phyloP scores from a whole-genome alignment of 2,797 vertebrate species.

The Tragelaphus oryx region DNA sequence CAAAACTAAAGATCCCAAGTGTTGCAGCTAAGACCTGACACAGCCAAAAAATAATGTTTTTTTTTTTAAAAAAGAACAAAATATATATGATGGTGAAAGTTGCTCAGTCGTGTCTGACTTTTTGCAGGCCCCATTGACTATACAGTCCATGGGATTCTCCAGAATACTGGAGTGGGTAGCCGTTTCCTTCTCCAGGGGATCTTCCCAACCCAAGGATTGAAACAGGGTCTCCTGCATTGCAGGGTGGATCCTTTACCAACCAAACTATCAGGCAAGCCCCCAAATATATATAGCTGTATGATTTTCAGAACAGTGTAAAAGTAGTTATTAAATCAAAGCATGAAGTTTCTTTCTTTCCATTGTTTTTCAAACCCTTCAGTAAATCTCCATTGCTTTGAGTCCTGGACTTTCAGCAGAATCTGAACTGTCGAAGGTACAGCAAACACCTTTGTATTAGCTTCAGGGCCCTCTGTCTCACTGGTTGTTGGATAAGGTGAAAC shows the following conservation, averaged over 20 bases:
- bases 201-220: not conserved
- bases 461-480: not conserved
- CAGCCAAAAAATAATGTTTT: not conserved
- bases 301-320: not conserved
- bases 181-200: not conserved
- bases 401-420: not conserved
- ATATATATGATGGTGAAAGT: not conserved
- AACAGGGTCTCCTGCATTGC: accelerated
- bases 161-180: not conserved
- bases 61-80: not conserved
- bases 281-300: not conserved
- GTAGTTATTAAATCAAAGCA: not conserved
- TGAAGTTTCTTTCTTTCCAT: not conserved
- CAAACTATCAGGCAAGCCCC: not conserved
- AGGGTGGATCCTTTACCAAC: not conserved
- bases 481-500: not conserved
- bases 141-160: not conserved
- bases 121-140: not conserved
- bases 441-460: not conserved
- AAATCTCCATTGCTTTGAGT: not conserved
- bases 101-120: not conserved
- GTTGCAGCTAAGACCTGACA: not conserved
- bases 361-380: not conserved
- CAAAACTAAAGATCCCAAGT: not conserved
- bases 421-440: not conserved